Percentiles rank a stretch among this genome's conserved stretches.
phyloP scores from a whole-genome alignment of 2,113 vertebrate species.

The Pongo pygmaeus region DNA sequence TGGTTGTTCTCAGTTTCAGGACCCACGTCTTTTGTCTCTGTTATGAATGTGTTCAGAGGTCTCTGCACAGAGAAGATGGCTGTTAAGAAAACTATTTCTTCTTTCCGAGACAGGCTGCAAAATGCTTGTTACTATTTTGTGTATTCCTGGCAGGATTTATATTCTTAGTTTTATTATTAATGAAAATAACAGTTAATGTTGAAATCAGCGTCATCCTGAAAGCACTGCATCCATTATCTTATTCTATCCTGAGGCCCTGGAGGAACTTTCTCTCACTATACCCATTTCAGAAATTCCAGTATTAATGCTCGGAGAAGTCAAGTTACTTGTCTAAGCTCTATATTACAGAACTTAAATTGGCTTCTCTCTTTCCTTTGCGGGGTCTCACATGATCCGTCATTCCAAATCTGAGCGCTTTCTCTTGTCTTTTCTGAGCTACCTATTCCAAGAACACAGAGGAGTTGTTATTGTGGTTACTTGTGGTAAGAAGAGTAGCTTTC shows the following conservation, averaged over 20 bases:
- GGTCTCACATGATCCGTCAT: not conserved
- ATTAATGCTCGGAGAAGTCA: not conserved
- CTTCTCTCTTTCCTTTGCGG: not conserved
- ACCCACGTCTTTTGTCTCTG: not conserved
- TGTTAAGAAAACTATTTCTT: not conserved
- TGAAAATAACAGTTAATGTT: not conserved
- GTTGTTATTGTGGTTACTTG: not conserved
- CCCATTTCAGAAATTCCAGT: not conserved
- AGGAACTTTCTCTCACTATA: not conserved
- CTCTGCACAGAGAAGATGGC: not conserved
- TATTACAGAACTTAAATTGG: not conserved
- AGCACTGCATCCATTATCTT: not conserved
- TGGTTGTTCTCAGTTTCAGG: too few species aligned
- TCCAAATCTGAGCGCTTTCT: not conserved
- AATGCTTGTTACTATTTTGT: not conserved
- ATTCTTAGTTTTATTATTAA: not conserved
- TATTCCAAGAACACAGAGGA: not conserved
- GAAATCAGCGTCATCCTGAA: not conserved
- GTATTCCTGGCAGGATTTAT: not conserved
- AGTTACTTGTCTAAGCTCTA: not conserved
- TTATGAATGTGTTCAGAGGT: not conserved
- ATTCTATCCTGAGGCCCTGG: not conserved
- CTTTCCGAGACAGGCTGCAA: not conserved
- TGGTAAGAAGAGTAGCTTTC: not conserved
- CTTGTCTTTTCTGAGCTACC: not conserved